These are phyloP conservation scores for Stratiolaelaps scimitus DNA, from an alignment of 1,140 invertebrate species.

Conservation along the genomic window DNA sequence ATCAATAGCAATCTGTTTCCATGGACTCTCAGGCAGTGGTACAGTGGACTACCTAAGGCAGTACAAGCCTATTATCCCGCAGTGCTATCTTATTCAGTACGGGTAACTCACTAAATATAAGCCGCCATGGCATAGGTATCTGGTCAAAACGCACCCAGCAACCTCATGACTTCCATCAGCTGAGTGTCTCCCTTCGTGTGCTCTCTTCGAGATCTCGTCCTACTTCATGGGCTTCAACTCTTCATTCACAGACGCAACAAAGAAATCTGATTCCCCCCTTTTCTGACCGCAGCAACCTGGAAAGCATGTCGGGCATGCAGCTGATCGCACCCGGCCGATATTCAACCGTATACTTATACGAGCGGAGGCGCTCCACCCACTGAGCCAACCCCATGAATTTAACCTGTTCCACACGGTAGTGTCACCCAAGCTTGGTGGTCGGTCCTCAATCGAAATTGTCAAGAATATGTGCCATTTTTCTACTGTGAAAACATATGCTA, in stretches of 20 bases:
- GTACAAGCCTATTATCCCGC: not conserved
- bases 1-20: too few species aligned
- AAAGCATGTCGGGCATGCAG: not conserved
- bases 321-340: not conserved
- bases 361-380: not conserved
- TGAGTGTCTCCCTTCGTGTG: not conserved
- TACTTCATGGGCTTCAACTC: not conserved
- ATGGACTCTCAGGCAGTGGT: not conserved
- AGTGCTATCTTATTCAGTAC: too few species aligned
- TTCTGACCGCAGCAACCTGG: not conserved
- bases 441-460: not conserved
- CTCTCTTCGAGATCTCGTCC: not conserved
- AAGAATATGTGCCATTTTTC: not conserved
- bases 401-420: not conserved
- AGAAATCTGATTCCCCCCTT: not conserved
- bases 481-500: not conserved
- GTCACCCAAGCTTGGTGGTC: slow-evolving; percentile 2
- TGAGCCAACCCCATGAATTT: not conserved
- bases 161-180: too few species aligned
- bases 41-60: not conserved
- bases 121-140: not conserved
- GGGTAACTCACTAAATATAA: not conserved
- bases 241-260: not conserved
- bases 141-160: too few species aligned
- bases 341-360: not conserved